Percentiles rank a stretch among this genome's conserved stretches.
Conservation (phyloP, 2,888 invertebrate species). For the Brachycybe producta region DNA sequence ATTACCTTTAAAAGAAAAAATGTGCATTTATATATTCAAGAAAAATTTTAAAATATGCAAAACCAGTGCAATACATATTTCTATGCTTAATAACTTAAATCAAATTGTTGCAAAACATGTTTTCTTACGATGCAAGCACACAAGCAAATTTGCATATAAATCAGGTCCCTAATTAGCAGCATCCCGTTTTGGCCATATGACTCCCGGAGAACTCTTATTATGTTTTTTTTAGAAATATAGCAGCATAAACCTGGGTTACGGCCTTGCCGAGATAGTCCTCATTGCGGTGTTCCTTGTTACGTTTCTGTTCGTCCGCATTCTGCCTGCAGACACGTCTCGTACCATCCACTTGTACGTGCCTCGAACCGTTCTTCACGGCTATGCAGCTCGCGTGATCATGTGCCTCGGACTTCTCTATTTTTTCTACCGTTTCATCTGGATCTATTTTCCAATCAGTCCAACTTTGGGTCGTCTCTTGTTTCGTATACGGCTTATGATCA, state of each 20-base stretch:
- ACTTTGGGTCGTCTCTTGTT: constrained; percentile 37
- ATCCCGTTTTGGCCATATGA: no score
- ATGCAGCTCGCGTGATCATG: constrained; percentile 30
- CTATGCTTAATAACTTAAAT: no score
- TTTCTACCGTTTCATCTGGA: constrained; percentile 37
- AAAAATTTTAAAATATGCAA: no score
- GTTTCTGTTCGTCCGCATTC: constrained; percentile 28
- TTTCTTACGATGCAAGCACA: no score
- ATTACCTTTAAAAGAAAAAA: no score
- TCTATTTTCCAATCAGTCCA: constrained; percentile 36
- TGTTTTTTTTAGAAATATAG: constrained; percentile 24
- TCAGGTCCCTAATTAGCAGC: no score
- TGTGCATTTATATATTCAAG: no score
- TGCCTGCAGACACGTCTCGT: constrained; percentile 21
- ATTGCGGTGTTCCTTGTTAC: constrained; percentile 27
- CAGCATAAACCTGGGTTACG: constrained; percentile 23
- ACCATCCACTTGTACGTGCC: not conserved
- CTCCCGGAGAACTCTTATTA: no score
- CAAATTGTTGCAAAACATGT: no score
- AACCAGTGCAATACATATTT: no score
- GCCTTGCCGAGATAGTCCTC: constrained; percentile 25
- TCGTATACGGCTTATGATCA: constrained; percentile 35
- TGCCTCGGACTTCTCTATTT: constrained; percentile 36
- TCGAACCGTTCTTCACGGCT: constrained; percentile 21
- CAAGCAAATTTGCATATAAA: no score